Evolutionary conservation across 2,797 vertebrate genomes (phyloP), one percentile per base, ranked within the genome.

Genomic region (Periparus ater): DNA sequence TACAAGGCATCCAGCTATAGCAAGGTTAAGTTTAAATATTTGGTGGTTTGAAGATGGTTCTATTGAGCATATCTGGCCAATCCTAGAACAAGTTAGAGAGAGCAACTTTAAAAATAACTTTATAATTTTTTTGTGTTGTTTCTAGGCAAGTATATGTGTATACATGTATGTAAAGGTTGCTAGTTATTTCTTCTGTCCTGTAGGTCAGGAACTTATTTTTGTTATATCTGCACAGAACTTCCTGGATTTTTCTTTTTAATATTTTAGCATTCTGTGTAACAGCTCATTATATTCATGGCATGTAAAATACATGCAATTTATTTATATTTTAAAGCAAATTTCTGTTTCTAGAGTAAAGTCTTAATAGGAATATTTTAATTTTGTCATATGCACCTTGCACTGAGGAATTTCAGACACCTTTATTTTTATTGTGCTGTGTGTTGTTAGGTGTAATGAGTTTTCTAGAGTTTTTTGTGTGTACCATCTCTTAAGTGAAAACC

Each of bases 121-220:
- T 0, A 17, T n/a, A 12, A 8, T 1, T 15, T 27, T 22, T 65
- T 34, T 4, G 7, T 17, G 5, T 7, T 40, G 6, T 47, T 57
- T 51, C 63, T 57, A 57, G 32, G 19, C 17, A n/a, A 57, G 8
- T 58, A 10, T 30, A 11, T 0, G 0, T 34, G 9, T 55, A 27
- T 44, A 44, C 6, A 3, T 13, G 10, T 55, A 27, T 61, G 10
- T 57, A 61, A 67, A 44, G 13, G 4, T 70, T 68, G 13, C 19
- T 60, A 7, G 36, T 77, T 48, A 47, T 66, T 85, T 71, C 65
- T 85, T 61, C 34, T 32, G 34, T 62, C 20, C 15, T 55, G 3
- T 71, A 44, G 22, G 40, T 74, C 20, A 53, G 44, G 16, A 66
- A 54, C 25, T 30, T 34, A 9, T 18, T 88, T 83, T 70, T 74